phyloP scores from a whole-genome alignment of 2,888 invertebrate genomes.

The Campopleginae sp. region DNA sequence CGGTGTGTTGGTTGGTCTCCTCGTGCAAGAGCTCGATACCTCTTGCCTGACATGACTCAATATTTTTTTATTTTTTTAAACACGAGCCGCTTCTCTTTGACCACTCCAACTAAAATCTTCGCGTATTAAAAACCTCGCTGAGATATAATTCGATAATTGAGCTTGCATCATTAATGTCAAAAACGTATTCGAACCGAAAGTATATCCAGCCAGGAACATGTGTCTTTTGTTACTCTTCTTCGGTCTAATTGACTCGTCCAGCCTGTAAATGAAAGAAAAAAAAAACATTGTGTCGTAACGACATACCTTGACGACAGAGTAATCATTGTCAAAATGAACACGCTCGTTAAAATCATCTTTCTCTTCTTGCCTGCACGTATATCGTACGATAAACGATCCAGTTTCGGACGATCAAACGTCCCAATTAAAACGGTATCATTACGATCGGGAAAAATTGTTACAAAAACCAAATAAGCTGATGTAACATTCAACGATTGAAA shows the following conservation, averaged over 20 bases:
- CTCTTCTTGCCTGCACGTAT: not conserved
- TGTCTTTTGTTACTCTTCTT: slow-evolving; percentile 71
- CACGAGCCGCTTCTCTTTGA: slow-evolving; percentile 26
- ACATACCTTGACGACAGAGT: not conserved
- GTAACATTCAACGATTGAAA: too few species aligned
- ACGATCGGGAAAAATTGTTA: not conserved
- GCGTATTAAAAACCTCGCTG: not conserved
- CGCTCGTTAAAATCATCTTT: slow-evolving; percentile 5
- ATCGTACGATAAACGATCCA: not conserved
- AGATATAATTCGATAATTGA: slow-evolving; percentile 57
- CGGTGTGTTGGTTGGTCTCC: slow-evolving; percentile 30
- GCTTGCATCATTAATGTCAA: slow-evolving; percentile 56
- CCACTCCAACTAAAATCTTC: slow-evolving; percentile 4
- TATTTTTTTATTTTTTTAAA: not conserved
- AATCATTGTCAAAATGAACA: slow-evolving; percentile 16
- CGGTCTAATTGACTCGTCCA: slow-evolving; percentile 47
- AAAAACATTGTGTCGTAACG: slow-evolving; percentile 2
- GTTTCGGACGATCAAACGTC: not conserved
- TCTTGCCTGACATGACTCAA: slow-evolving; percentile 39
- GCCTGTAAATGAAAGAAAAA: slow-evolving; percentile 17
- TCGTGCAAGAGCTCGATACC: slow-evolving; percentile 34
- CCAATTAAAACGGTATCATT: not conserved
- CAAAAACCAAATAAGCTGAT: not conserved
- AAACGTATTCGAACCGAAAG: slow-evolving; percentile 39
- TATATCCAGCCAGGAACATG: slow-evolving; percentile 52